phyloP scores from a whole-genome alignment of 2,888 invertebrate genomes.

The Agrochola lota region DNA sequence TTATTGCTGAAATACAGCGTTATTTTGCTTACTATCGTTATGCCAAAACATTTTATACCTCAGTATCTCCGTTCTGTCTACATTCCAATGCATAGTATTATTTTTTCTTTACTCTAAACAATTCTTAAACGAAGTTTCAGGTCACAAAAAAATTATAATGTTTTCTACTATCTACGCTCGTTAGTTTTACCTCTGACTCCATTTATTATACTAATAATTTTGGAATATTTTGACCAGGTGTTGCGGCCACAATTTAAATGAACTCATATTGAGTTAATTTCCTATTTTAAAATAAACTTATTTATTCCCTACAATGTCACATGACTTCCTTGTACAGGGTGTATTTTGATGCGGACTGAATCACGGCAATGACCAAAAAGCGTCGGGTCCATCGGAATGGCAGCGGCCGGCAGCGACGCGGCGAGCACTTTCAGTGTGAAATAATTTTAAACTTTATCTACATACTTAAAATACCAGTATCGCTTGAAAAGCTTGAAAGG shows the following conservation, averaged over 20 bases:
- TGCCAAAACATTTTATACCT: constrained; percentile 44
- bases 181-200: not conserved
- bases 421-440: too few species aligned
- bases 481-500: too few species aligned
- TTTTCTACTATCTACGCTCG: not conserved
- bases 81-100: constrained; percentile 70
- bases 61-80: constrained; percentile 54
- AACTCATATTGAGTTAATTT: constrained; percentile 21
- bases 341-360: constrained; percentile 18
- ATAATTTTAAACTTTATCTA: too few species aligned
- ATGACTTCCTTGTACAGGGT: constrained; percentile 9
- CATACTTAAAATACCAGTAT: too few species aligned
- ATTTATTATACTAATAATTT: not conserved
- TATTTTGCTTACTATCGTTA: not conserved
- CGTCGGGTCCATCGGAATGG: too few species aligned
- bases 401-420: too few species aligned
- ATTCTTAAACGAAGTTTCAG: constrained; percentile 13
- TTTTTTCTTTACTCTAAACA: constrained; percentile 44
- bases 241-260: constrained; percentile 25
- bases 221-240: constrained; percentile 1
- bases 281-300: constrained; percentile 3
- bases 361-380: not conserved
- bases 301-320: constrained; percentile 2
- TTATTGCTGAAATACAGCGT: not conserved
- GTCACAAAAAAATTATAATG: constrained; percentile 2